Percentiles rank a stretch among this genome's conserved stretches.
These are phyloP conservation scores for Eucera pruinosa DNA, from an alignment of 2,888 invertebrate species.

Conservation along the genomic window DNA sequence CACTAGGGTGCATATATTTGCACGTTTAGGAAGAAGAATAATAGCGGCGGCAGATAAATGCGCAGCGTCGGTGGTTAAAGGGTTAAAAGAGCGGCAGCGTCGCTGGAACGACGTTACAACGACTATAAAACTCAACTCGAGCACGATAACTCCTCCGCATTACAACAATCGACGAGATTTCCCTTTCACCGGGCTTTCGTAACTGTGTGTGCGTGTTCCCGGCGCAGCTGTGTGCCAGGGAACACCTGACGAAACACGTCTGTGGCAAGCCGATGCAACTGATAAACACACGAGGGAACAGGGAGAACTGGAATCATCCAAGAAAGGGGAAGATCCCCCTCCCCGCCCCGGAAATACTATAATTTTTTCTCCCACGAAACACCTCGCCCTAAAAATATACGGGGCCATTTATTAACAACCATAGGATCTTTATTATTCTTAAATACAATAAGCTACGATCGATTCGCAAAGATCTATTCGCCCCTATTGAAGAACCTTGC, in stretches of 20 bases:
- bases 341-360: too few relatives aligned
- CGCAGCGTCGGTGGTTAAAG: constrained; percentile 16
- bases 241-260: constrained; percentile 63
- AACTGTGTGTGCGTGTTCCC: constrained; percentile 39
- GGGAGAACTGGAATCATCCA: background rate
- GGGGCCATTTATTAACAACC: too few relatives aligned
- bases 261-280: constrained; percentile 38
- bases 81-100: constrained; percentile 25
- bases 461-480: too few relatives aligned
- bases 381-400: too few relatives aligned
- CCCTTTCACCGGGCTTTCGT: constrained; percentile 69
- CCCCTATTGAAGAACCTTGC: too few relatives aligned
- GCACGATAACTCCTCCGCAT: constrained; percentile 45
- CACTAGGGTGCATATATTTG: constrained; percentile 16
- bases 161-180: constrained; percentile 68
- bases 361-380: too few relatives aligned
- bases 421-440: too few relatives aligned
- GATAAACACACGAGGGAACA: constrained; percentile 29
- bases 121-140: constrained; percentile 38
- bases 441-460: too few relatives aligned
- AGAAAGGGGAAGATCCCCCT: constrained; percentile 1
- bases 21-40: constrained; percentile 8
- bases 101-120: constrained; percentile 18
- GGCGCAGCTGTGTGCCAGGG: constrained; percentile 29
- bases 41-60: background rate